These are phyloP conservation scores for Ecliptopera silaceata DNA, from an alignment of 2,888 invertebrate genomes.

Conservation along the genomic window DNA sequence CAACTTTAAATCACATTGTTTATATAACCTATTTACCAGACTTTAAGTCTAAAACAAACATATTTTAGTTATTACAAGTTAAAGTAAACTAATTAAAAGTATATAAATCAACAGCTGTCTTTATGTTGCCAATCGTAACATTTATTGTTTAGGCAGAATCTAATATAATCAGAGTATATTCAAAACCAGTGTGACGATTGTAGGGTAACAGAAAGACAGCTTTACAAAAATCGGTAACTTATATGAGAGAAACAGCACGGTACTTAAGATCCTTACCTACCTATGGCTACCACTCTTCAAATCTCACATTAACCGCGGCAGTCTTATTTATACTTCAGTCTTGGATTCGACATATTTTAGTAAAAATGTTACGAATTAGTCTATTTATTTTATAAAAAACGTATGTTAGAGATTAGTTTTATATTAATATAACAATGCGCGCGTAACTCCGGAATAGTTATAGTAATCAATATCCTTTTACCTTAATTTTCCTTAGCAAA, in stretches of 20 bases:
- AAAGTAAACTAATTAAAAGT: background rate
- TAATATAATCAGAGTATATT: background rate
- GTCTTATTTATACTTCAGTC: conserved; percentile 14
- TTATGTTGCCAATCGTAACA: background rate
- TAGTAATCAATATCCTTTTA: no score
- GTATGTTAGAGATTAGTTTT: no score
- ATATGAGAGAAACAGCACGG: background rate
- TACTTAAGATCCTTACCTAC: background rate
- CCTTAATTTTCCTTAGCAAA: no score
- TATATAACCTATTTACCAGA: background rate
- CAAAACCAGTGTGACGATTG: background rate
- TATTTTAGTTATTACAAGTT: background rate
- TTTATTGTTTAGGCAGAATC: background rate
- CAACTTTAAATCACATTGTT: conserved; percentile 12
- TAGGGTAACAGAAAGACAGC: background rate
- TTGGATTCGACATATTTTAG: background rate
- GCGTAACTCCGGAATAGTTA: no score
- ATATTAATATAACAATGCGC: no score
- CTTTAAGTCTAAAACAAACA: conserved; percentile 2
- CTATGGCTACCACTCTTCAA: background rate
- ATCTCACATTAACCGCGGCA: background rate
- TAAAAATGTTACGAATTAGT: background rate
- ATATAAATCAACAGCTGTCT: conserved; percentile 4
- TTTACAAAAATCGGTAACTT: conserved; percentile 9
- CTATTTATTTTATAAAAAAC: background rate